These are phyloP conservation scores for Isoperla grammatica DNA, from an alignment of 2,888 invertebrate genomes.

Conservation along the genomic window DNA sequence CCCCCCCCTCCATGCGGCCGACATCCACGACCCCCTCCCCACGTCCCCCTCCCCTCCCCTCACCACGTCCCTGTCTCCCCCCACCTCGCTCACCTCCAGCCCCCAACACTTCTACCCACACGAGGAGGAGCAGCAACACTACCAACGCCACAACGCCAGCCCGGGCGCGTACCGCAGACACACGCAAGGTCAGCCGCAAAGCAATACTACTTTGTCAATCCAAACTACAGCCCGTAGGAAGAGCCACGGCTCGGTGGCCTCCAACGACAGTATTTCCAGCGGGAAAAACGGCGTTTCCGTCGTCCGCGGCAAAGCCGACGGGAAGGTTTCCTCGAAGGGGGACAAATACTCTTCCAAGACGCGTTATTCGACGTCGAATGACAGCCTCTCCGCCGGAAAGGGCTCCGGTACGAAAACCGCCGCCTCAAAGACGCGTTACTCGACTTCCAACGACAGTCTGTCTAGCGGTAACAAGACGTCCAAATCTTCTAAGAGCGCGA, in stretches of 20 bases:
- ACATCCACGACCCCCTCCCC: constrained; percentile 32
- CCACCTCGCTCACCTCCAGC: constrained; percentile 37
- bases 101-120: constrained; percentile 34
- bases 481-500: not conserved
- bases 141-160: not conserved
- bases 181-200: constrained; percentile 17
- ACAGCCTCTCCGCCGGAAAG: no score
- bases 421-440: not conserved
- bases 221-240: constrained; percentile 23
- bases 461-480: not conserved
- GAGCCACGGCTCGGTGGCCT: not conserved
- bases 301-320: no score
- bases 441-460: not conserved
- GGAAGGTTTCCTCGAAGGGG: no score
- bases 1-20: constrained; percentile 38
- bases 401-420: no score
- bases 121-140: constrained; percentile 23
- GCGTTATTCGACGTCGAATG: no score
- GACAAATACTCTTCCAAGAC: no score
- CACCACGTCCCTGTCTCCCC: constrained; percentile 36
- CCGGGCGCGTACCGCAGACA: not conserved
- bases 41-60: constrained; percentile 34
- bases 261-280: no score
- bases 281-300: no score
- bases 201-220: constrained; percentile 29